Evolutionary conservation across 2,888 invertebrate genomes (phyloP).

Genomic region (Zonitis immaculata): DNA sequence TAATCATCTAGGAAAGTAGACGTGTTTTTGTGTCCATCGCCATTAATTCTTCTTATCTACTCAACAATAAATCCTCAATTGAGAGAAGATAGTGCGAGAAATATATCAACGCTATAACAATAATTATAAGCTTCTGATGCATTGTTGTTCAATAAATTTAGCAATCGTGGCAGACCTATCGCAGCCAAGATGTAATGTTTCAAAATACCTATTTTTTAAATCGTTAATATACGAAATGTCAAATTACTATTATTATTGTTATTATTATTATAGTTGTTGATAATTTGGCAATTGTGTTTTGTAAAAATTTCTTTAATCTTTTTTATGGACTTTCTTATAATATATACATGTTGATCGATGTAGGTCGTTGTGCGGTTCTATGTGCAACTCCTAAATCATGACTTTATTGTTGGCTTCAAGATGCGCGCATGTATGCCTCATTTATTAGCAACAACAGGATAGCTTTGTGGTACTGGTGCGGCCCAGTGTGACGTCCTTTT

Average conservation of each 20-base stretch:
- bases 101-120: slow-evolving; percentile 43
- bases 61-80: slow-evolving; percentile 42
- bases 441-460: slow-evolving; percentile 21
- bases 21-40: slow-evolving; percentile 16
- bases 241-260: too few species aligned
- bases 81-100: slow-evolving; percentile 39
- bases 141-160: slow-evolving; percentile 26
- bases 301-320: slow-evolving; percentile 26
- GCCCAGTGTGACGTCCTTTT: slow-evolving; percentile 17
- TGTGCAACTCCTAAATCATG: slow-evolving; percentile 21
- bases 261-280: too few species aligned
- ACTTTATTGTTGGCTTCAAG: slow-evolving; percentile 21
- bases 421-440: slow-evolving; percentile 17
- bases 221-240: neutral
- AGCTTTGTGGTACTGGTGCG: slow-evolving; percentile 11
- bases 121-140: slow-evolving; percentile 38
- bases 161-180: neutral
- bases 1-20: slow-evolving; percentile 16
- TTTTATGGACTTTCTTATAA: slow-evolving; percentile 15
- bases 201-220: neutral
- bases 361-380: slow-evolving; percentile 4
- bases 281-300: too few species aligned
- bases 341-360: neutral
- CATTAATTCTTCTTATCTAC: slow-evolving; percentile 33
- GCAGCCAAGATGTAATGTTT: neutral